Evolutionary conservation across 2,113 vertebrate species (phyloP), one percentile per base, ranked within the genome.

Genomic region (Hydrolagus affinis): DNA sequence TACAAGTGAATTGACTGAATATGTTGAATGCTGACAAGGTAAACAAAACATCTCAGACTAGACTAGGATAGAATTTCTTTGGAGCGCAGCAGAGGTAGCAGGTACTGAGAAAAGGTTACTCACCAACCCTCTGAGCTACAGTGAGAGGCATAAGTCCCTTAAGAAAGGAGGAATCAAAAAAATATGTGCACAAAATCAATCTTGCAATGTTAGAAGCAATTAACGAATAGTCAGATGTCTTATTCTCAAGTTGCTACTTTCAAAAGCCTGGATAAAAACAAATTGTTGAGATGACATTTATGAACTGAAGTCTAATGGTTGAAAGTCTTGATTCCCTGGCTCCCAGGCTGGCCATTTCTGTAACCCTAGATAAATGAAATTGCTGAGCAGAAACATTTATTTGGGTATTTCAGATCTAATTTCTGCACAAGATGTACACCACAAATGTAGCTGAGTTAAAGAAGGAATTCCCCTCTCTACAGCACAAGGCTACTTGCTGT

Each of bases 401-500:
- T 66, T 21, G 78, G 32, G 60, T 21, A 68, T 32, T 28, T 83
- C 78, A 66, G 78, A 66, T 25, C 60, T 32, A 66, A 83, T 83
- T 83, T 66, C 25, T 32, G 11, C 15, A 66, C 56, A 28, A 86
- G 56, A n/a, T 68, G 62, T 7, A 44, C 25, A 85, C 17, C 70
- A 30, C 73, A 70, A 76, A 32, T 71, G 80, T 70, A 62, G 30
- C 66, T 32, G 7, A 75, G 78, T 15, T 19, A 56, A 85, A 80
- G 19, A 68, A 85, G 59, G 85, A 72, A 64, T 68, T 44, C 73
- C 77, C 30, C 7, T 19, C 25, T 73, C 8, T 3, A 2, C 10
- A 30, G 64, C 30, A 86, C 85, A 80, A 11, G 59, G 57, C 68
- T 86, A 64, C 85, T 80, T 80, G 60, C 66, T 80, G 68, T 21